A percentile compares a stretch with the other conserved stretches of the same genome.
phyloP scores from a whole-genome alignment of 2,888 invertebrate genomes.

The Melitaea athalia region DNA sequence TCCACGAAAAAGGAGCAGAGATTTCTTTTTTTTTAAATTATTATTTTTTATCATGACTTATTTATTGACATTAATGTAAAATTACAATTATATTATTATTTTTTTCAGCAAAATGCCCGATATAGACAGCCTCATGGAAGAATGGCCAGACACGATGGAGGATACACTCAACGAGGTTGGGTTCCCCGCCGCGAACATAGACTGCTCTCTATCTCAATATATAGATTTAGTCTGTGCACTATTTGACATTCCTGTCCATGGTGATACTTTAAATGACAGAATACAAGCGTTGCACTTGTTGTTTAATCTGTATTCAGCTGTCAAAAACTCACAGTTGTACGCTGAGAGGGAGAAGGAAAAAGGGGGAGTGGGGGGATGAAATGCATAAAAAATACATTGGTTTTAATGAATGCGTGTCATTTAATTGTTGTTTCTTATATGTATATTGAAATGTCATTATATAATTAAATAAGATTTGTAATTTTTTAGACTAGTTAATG shows the following conservation, averaged over 20 bases:
- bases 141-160: constrained; percentile 96
- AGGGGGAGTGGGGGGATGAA: constrained; percentile 17
- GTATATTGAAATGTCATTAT: too few species aligned
- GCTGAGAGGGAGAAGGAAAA: constrained; percentile 68
- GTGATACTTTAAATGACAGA: constrained; percentile 81
- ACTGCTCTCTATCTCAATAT: constrained; percentile 89
- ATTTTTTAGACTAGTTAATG: too few species aligned
- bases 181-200: constrained; percentile 88
- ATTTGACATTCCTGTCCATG: constrained; percentile 92
- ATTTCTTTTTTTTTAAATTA: too few species aligned
- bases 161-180: constrained; percentile 87
- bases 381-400: not conserved
- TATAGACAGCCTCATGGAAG: constrained; percentile 95
- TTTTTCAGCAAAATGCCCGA: constrained; percentile 92
- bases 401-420: not conserved
- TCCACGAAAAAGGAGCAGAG: too few species aligned
- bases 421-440: not conserved
- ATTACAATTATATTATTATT: not conserved
- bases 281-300: constrained; percentile 93
- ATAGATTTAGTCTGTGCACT: constrained; percentile 91
- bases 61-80: not conserved
- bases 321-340: constrained; percentile 83
- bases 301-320: constrained; percentile 91
- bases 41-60: too few species aligned
- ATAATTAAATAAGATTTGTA: too few species aligned